A percentile compares a stretch with the other conserved stretches of the same genome.
Conservation (phyloP, 2,113 vertebrate genomes). For the Gulo gulo region DNA sequence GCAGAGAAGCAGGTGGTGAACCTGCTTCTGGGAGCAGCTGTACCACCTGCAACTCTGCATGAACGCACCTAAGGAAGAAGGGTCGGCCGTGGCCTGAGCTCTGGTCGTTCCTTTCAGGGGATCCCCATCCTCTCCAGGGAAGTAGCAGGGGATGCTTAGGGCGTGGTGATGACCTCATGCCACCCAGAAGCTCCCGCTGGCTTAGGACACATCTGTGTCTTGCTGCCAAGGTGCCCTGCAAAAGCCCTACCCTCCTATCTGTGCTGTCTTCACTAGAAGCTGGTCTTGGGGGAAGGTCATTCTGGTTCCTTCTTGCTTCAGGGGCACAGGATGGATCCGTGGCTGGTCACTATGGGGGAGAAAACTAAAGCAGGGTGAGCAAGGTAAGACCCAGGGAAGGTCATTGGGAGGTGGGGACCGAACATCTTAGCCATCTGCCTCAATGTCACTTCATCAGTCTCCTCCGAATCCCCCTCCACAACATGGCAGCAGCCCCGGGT, state of each 20-base stretch:
- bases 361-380: no score
- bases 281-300: neutral
- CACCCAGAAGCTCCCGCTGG: neutral
- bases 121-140: neutral
- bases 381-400: neutral
- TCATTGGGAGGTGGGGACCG: neutral
- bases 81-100: no score
- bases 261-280: neutral
- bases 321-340: neutral
- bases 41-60: neutral
- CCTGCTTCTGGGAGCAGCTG: neutral
- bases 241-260: neutral
- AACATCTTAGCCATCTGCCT: neutral
- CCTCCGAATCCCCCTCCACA: neutral
- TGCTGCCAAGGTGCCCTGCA: neutral
- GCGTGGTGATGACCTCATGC: neutral
- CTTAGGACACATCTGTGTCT: fast-evolving
- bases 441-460: neutral
- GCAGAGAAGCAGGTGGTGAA: neutral
- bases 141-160: neutral
- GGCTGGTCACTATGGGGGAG: neutral
- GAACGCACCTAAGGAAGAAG: neutral
- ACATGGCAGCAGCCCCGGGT: fast-evolving
- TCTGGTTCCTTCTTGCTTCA: neutral
- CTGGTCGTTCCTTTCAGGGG: neutral